Conservation (phyloP, 2,797 vertebrate genomes). For the Chrosomus eos region DNA sequence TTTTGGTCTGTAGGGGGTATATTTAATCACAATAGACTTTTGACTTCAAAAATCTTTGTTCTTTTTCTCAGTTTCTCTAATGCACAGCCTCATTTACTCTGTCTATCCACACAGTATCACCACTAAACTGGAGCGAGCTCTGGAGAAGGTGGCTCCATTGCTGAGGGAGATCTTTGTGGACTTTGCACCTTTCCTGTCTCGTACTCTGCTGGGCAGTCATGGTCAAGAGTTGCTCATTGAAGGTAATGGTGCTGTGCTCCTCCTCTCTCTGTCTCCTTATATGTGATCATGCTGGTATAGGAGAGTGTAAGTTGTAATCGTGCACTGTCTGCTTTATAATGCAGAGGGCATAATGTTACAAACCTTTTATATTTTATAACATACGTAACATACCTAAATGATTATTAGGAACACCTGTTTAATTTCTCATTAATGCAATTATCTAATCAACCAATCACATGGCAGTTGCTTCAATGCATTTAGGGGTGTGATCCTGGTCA, state of each 20-base stretch:
- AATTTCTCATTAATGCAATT: too few relatives aligned
- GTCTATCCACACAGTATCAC: constrained; percentile 77
- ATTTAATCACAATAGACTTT: neutral
- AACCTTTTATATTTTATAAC: neutral
- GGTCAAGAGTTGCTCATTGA: constrained; percentile 97
- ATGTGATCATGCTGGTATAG: neutral
- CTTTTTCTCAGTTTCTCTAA: neutral
- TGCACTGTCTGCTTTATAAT: constrained; percentile 1
- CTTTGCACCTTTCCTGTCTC: constrained; percentile 97
- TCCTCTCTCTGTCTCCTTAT: too few relatives aligned
- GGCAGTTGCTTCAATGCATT: too few relatives aligned
- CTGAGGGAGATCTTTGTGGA: constrained; percentile 98
- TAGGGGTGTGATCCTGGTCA: too few relatives aligned
- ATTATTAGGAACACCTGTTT: too few relatives aligned
- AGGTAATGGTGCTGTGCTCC: constrained; percentile 74
- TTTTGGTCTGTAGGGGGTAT: neutral
- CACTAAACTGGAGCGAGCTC: constrained; percentile 78
- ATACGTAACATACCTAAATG: too few relatives aligned
- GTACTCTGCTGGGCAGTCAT: constrained; percentile 96
- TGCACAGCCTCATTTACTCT: neutral
- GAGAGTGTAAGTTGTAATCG: neutral
- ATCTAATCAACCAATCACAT: too few relatives aligned
- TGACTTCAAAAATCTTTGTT: neutral
- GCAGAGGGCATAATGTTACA: neutral
- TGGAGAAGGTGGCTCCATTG: constrained; percentile 96